Evolutionary conservation across 2,888 invertebrate species (phyloP), one percentile per base, ranked within the genome.

Genomic region (Imbricaverruca yamaguchii): DNA sequence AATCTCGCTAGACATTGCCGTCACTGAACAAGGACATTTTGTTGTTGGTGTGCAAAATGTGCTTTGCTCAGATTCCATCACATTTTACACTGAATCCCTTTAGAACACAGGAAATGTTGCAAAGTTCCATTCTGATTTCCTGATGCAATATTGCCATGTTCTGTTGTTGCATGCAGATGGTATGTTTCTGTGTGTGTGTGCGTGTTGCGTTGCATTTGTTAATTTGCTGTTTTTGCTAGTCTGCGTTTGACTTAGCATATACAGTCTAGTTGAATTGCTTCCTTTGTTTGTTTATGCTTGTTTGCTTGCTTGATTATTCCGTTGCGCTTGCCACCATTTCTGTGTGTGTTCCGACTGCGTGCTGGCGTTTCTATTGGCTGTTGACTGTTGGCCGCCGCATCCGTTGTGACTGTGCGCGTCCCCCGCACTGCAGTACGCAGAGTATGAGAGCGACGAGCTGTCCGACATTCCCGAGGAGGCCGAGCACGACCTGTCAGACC

Each of bases 391-490:
- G 2, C 39, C 39, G 39, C 39, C 39, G 39, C 39, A 39, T 4
- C 39, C 39, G 39, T 39, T 39, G 39, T 39, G 39, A 39, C 39
- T 59, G 81, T 74, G 65, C 77, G 57, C 61, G 25, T 18, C 12
- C 57, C 11, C 23, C 25, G 23, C 63, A 65, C 57, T 21, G 23
- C 81, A n/a, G 81, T 63, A 25, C 65, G n/a, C 56, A 25, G 63
- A 53, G 59, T 53, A 61, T 55, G 39, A 55, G 55, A 65, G 67
- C 10, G 65, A 80, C 79, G 88, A 88, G 85, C 86, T 88, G 80
- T 88, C 88, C 59, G 88, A 88, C 85, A 88, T 88, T 83, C 87
- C 87, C 63, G 88, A 88, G 85, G 88, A 87, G 83, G 87, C 87
- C 80, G 88, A 88, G 84, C 81, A 82, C 7, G 83, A 83, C 15